Conservation (phyloP, 2,888 invertebrate genomes). For the Yponomeuta evonymella region DNA sequence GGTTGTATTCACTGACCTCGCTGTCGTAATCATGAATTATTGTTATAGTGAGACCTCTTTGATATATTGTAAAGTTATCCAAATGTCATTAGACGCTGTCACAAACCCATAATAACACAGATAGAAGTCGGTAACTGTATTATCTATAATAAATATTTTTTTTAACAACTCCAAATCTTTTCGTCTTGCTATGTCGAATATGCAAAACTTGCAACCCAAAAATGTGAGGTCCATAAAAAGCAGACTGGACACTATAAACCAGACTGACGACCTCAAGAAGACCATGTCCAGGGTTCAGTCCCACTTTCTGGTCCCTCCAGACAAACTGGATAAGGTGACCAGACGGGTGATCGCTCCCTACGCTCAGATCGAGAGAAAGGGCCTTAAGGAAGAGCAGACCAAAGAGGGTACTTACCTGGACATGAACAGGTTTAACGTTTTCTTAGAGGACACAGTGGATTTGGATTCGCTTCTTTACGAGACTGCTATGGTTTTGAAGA, state of each 20-base stretch:
- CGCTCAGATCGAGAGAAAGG: conserved; percentile 64
- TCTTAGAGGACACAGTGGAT: conserved; percentile 75
- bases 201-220: conserved; percentile 32
- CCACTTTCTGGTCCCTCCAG: conserved; percentile 60
- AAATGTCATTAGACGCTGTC: neutral
- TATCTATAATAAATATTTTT: neutral
- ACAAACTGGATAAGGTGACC: conserved; percentile 64
- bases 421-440: conserved; percentile 62
- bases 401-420: conserved; percentile 55
- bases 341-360: conserved; percentile 77
- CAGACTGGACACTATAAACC: conserved; percentile 36
- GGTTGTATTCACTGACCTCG: neutral
- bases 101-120: neutral
- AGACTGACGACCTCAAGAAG: conserved; percentile 19
- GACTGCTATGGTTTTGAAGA: conserved; percentile 74
- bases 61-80: neutral
- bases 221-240: conserved; percentile 44
- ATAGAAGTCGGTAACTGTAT: neutral
- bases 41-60: neutral
- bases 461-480: conserved; percentile 73
- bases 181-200: neutral
- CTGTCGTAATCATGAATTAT: neutral
- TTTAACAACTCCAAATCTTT: neutral
- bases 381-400: conserved; percentile 48
- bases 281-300: conserved; percentile 46